Base-by-base conservation (phyloP, 1,140 invertebrate genomes). In the Ips typographus region DNA sequence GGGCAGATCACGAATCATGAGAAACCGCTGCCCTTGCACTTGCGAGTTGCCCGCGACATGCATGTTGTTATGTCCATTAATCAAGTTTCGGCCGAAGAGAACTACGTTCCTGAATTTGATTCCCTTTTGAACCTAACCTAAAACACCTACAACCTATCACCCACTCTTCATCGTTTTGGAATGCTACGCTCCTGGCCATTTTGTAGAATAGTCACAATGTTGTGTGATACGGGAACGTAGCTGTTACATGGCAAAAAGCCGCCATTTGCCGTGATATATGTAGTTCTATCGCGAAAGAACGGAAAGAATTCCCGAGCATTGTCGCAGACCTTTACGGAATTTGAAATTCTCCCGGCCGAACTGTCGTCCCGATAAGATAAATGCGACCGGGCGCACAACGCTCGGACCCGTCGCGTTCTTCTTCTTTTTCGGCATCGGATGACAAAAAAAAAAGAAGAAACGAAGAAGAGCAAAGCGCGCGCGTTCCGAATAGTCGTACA, bases 1-100 rank as follows among this genome's bases (percentile, higher is more conserved):
- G 69, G 61, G 53, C 55, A 56, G 62, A 70, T 65, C 68, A 70
- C 68, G 68, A 70, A 64, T 56, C 60, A 70, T 70, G 68, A 64
- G 61, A 70, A 68, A 64, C 40, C 40, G 52, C 44, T 62, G 60
- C 58, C 52, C 67, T 69, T 63, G 67, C 67, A 62, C 58, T 69
- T 69, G 67, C 39, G 44, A 69, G 47, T 47, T 63, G 51, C 39
- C 47, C 37, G 49, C 61, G 40, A 64, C 61, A 64, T 64, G 61
- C 49, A 53, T 53, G 39, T 38, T 5, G 57, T 61, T 62, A 62
- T 62, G 60, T 52, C 60, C 51, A 68, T 68, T 68, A 43, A 53
- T 55, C 60, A 68, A 68, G 40, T 56, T 64, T 22, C 7, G 39
- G 8, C 39, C 47, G 36, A n/a, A 39, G 8, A 4, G 38, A 52